phyloP scores from a whole-genome alignment of 2,888 invertebrate genomes.

The Neoaliturus tenellus region DNA sequence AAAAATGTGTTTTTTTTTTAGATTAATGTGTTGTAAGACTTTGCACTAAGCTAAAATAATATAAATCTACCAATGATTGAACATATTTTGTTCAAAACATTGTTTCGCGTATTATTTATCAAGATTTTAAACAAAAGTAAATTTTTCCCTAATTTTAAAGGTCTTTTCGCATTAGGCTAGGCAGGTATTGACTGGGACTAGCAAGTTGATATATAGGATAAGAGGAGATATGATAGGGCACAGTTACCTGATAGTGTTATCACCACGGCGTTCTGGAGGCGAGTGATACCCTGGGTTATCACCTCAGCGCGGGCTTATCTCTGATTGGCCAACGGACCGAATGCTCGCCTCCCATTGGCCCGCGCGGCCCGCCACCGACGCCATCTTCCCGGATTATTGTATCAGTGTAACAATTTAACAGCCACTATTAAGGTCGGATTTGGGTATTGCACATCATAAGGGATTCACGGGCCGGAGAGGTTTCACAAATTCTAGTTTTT shows the following conservation, averaged over 20 bases:
- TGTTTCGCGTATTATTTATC: no score
- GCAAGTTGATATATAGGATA: constrained; percentile 40
- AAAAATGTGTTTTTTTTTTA: no score
- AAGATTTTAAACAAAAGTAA: no score
- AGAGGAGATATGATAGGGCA: constrained; percentile 34
- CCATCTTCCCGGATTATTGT: constrained; percentile 35
- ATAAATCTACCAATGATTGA: no score
- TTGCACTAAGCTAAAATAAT: no score
- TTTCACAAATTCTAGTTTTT: no score
- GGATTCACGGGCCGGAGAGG: neutral
- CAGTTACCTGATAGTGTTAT: constrained; percentile 51
- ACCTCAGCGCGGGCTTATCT: constrained; percentile 23
- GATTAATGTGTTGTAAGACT: no score
- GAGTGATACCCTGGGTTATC: constrained; percentile 40
- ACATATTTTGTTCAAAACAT: no score
- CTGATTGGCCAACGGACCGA: constrained; percentile 47
- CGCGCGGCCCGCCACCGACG: neutral
- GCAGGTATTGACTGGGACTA: neutral
- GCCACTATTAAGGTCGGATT: constrained; percentile 36
- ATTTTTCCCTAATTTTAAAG: no score
- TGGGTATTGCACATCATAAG: neutral
- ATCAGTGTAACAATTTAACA: constrained; percentile 20
- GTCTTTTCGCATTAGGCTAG: no score
- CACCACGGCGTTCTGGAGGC: constrained; percentile 21
- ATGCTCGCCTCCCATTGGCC: constrained; percentile 40